Evolutionary conservation across 2,888 invertebrate species (phyloP).

Genomic region (Tortricodes alternella): DNA sequence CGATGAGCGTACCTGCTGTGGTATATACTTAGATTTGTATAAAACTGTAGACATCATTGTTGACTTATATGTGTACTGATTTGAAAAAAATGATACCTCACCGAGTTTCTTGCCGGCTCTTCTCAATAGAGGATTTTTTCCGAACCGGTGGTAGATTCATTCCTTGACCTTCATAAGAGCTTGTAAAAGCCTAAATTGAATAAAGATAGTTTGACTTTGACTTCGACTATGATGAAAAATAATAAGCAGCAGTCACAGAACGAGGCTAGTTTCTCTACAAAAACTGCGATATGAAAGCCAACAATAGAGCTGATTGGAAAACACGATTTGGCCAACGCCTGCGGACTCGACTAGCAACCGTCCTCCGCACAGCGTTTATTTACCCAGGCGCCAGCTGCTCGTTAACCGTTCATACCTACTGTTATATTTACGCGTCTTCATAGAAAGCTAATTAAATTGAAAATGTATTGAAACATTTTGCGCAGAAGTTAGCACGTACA

Average conservation of each 20-base stretch:
- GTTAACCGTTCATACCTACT: background rate
- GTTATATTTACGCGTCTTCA: background rate
- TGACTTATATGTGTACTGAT: too few species aligned
- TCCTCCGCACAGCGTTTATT: background rate
- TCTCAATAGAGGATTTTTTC: too few species aligned
- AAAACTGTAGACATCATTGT: too few species aligned
- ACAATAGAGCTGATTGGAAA: constrained; percentile 6
- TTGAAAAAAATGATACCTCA: too few species aligned
- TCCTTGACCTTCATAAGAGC: too few species aligned
- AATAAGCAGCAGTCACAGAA: background rate
- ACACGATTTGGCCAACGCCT: background rate
- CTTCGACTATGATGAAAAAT: background rate
- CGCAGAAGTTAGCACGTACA: background rate
- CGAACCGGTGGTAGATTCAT: too few species aligned
- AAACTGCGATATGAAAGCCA: constrained; percentile 4
- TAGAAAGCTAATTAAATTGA: background rate
- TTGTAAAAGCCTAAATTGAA: too few species aligned
- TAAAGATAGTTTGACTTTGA: too few species aligned
- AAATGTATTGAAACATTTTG: background rate
- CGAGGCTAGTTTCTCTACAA: background rate
- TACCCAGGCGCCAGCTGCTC: background rate
- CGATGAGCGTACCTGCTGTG: too few species aligned
- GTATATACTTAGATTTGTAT: too few species aligned
- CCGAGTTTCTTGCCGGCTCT: too few species aligned
- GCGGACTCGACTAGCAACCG: background rate